Conservation (phyloP, 2,888 invertebrate genomes). For the Arenicola marina region DNA sequence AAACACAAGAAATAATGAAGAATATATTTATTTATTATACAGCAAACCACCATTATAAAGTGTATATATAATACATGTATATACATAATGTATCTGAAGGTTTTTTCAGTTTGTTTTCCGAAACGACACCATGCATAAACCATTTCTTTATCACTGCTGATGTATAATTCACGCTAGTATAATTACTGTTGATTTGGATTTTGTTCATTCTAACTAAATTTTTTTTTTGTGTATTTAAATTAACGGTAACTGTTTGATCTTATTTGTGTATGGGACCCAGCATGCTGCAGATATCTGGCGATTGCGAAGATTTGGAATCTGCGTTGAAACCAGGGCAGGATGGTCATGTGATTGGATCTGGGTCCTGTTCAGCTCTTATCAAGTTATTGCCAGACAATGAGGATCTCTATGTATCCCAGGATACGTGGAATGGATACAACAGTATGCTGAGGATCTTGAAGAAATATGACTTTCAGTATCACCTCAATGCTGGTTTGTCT, state of each 20-base stretch:
- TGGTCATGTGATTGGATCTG: conserved; percentile 44
- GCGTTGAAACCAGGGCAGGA: conserved; percentile 47
- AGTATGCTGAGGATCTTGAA: conserved; percentile 85
- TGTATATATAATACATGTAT: no score
- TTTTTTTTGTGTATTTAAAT: no score
- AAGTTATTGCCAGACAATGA: conserved; percentile 68
- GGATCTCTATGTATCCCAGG: conserved; percentile 76
- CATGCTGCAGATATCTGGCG: conserved; percentile 77
- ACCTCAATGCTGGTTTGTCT: conserved; percentile 7
- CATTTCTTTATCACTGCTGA: no score
- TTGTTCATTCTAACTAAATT: neutral
- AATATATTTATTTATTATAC: no score
- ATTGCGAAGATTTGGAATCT: conserved; percentile 72
- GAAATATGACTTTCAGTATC: conserved; percentile 78
- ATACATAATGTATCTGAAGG: no score
- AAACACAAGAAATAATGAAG: no score
- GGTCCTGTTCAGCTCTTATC: conserved; percentile 71
- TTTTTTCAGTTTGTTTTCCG: no score
- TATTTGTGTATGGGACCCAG: no score
- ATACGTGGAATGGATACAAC: conserved; percentile 78
- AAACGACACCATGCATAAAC: no score
- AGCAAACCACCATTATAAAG: no score
- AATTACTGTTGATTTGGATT: neutral
- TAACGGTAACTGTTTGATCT: no score
- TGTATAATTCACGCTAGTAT: no score